Percentiles rank a stretch among this genome's conserved stretches.
phyloP scores from a whole-genome alignment of 2,797 vertebrate genomes.

The Botia kubotai region DNA sequence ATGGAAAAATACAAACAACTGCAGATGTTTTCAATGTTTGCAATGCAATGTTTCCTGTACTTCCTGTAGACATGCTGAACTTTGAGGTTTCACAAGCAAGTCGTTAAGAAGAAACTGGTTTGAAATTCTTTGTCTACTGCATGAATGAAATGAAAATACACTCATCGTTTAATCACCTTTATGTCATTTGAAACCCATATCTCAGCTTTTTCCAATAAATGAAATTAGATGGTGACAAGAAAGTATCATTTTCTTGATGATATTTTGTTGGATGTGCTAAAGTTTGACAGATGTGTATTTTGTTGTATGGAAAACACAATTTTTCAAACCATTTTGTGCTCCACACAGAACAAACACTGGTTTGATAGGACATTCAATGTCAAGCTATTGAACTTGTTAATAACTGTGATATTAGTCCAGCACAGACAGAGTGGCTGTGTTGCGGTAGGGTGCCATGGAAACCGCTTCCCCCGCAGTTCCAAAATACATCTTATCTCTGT shows the following conservation, averaged over 20 bases:
- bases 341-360: no score
- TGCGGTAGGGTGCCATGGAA: not conserved
- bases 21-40: no score
- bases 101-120: no score
- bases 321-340: no score
- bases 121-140: no score
- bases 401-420: constrained; percentile 46
- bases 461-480: not conserved
- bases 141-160: not conserved
- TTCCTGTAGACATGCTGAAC: no score
- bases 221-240: not conserved
- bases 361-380: not conserved
- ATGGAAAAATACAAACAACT: not conserved
- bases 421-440: not conserved
- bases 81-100: no score
- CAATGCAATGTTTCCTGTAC: no score
- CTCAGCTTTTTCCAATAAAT: not conserved
- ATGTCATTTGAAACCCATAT: not conserved
- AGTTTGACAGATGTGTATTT: no score
- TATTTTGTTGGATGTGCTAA: no score
- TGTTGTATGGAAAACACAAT: no score
- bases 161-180: not conserved
- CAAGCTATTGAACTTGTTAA: constrained; percentile 54
- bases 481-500: not conserved
- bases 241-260: no score